Base-by-base conservation (phyloP, 2,797 vertebrate species). In the Echiichthys vipera region DNA sequence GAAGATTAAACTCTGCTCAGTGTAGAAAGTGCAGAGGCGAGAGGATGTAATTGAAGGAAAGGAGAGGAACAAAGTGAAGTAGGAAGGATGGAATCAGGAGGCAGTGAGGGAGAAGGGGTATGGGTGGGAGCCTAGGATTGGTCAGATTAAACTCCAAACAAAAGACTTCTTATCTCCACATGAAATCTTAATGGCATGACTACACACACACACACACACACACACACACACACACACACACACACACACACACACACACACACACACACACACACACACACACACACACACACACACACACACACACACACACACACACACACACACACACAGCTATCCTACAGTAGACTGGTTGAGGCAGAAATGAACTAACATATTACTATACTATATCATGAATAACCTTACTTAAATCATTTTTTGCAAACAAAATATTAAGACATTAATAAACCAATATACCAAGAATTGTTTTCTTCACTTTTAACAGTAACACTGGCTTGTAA, bases 121-220 rank as follows among this genome's bases (percentile, higher is more conserved):
- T 59, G 75, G 54, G 81, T 72, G 74, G 84, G 69, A 72, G 71
- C 34, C 43, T 34, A 57, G 61, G 64, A 63, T 77, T 77, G 70
- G 68, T 66, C 67, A 87, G 84, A 89, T 91, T 91, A 89, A 89
- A 84, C 64, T 75, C 51, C 63, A 71, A 85, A 91, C 89, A 89
- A 91, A 86, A 80, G 84, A 72, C 87, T 85, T 87, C 84, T 87
- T 78, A 87, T 90, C 88, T 84, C 85, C 79, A 84, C 81, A 83
- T 83, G 83, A 84, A 84, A 88, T 90, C 84, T 88, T 73, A 72
- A 63, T 68, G 53, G 82, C 79, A 87, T 74, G 73, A 83, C 74
- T 56, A 71, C 68, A 78, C 73, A 55, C 50, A 76, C 74, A 54
- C 43, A 45, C 71, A 77, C 45, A 71, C 49, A 64, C 42, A 61